Percentiles rank a stretch among this genome's conserved stretches.
These are phyloP conservation scores for Lycia hirtaria DNA, from an alignment of 2,888 invertebrate species.

Conservation along the genomic window DNA sequence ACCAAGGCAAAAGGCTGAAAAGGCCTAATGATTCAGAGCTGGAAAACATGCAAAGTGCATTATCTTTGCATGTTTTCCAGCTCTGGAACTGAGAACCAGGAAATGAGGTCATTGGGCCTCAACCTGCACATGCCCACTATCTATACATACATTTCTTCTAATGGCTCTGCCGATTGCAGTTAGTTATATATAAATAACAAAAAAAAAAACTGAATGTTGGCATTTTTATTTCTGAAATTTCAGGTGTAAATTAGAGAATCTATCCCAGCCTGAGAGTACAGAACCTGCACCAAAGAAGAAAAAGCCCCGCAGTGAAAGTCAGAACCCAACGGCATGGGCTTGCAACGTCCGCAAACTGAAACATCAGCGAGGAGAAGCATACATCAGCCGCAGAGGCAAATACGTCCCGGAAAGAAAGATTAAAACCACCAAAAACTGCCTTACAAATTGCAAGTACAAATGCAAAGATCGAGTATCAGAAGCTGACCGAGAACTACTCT, in stretches of 20 bases:
- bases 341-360: slow-evolving; percentile 74
- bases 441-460: slow-evolving; percentile 71
- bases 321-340: slow-evolving; percentile 74
- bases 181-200: no score
- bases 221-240: slow-evolving; percentile 36
- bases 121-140: no score
- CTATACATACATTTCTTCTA: no score
- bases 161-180: no score
- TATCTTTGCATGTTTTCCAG: no score
- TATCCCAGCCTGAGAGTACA: slow-evolving; percentile 33
- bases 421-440: slow-evolving; percentile 71
- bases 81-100: no score
- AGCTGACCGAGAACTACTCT: slow-evolving; percentile 70
- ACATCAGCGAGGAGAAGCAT: slow-evolving; percentile 77
- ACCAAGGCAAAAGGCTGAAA: no score
- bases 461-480: slow-evolving; percentile 73
- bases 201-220: no score
- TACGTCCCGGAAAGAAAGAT: slow-evolving; percentile 70
- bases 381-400: slow-evolving; percentile 73
- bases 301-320: slow-evolving; percentile 56
- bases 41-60: no score
- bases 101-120: no score
- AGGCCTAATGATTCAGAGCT: no score
- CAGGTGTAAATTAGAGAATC: slow-evolving; percentile 55
- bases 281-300: slow-evolving; percentile 48